These are phyloP conservation scores for Cyanoderma ruficeps DNA, from an alignment of 2,113 vertebrate species.

Conservation along the genomic window DNA sequence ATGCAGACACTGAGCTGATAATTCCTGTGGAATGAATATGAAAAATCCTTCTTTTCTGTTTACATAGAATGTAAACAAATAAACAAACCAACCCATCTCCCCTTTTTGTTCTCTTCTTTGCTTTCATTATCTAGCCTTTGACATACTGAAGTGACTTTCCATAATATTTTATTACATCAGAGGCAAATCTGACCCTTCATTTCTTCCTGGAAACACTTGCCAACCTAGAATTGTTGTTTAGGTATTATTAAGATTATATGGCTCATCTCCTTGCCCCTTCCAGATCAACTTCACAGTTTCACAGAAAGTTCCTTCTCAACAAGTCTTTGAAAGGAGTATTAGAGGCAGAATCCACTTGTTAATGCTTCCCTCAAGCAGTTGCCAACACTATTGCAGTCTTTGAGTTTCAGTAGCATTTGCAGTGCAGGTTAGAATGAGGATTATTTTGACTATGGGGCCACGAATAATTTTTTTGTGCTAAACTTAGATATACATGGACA, in stretches of 20 bases:
- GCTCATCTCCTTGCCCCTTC: neutral
- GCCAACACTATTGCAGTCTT: neutral
- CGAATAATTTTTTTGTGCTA: neutral
- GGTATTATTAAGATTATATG: neutral
- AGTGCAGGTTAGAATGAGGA: neutral
- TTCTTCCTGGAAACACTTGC: neutral
- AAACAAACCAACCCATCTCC: neutral
- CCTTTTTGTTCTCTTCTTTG: neutral
- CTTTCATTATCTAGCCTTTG: neutral
- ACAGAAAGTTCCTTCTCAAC: neutral
- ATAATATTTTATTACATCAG: neutral
- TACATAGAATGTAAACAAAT: neutral
- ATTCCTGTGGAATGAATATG: neutral
- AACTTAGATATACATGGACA: neutral
- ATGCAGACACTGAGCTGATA: neutral
- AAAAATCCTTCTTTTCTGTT: neutral
- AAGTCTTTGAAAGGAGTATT: conserved; percentile 3
- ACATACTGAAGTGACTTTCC: neutral
- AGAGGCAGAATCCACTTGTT: neutral
- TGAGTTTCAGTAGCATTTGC: neutral
- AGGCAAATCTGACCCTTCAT: neutral
- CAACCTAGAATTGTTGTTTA: neutral
- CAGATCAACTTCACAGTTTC: neutral
- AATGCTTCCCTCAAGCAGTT: neutral
- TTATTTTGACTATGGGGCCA: neutral